Conservation (phyloP, 1,140 invertebrate species). For the Drosophila grimshawi region DNA sequence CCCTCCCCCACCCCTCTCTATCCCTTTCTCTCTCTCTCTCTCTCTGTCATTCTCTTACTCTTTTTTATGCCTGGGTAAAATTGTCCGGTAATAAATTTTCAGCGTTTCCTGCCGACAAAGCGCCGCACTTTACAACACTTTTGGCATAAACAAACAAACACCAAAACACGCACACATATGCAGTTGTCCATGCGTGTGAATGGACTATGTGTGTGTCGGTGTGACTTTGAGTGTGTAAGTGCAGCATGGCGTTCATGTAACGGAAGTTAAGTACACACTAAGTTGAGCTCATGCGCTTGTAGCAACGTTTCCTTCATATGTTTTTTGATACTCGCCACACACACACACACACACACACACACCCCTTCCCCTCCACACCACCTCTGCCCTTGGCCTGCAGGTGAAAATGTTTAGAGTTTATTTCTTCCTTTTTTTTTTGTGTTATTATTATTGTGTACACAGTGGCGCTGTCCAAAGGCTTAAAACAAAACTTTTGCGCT, state of each 20-base stretch:
- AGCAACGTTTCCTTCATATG: conserved; percentile 77
- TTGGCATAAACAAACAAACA: conserved; percentile 80
- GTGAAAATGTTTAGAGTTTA: conserved; percentile 69
- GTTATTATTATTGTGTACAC: conserved; percentile 33
- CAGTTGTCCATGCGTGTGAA: conserved; percentile 72
- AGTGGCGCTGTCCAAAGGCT: conserved; percentile 74
- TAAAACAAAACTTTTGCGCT: conserved; percentile 77
- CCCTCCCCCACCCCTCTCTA: conserved; percentile 5
- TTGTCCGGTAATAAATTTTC: conserved; percentile 83
- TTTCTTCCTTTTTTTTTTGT: conserved; percentile 35
- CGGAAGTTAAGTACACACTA: conserved; percentile 83
- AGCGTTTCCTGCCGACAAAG: conserved; percentile 82
- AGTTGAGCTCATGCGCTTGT: conserved; percentile 82
- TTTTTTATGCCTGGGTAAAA: conserved; percentile 75
- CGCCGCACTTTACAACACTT: conserved; percentile 82
- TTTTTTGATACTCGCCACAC: conserved; percentile 69
- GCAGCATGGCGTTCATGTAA: conserved; percentile 64
- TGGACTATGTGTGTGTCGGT: conserved; percentile 28
- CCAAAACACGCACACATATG: conserved; percentile 34
- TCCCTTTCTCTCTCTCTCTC: conserved; percentile 26
- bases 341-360: conserved; percentile 29
- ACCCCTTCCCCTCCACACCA: background rate
- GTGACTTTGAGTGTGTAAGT: conserved; percentile 18
- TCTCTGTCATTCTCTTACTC: conserved; percentile 29
- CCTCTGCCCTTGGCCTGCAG: conserved; percentile 55